Conservation (phyloP, 2,888 invertebrate genomes). For the Meliscaeva auricollis region DNA sequence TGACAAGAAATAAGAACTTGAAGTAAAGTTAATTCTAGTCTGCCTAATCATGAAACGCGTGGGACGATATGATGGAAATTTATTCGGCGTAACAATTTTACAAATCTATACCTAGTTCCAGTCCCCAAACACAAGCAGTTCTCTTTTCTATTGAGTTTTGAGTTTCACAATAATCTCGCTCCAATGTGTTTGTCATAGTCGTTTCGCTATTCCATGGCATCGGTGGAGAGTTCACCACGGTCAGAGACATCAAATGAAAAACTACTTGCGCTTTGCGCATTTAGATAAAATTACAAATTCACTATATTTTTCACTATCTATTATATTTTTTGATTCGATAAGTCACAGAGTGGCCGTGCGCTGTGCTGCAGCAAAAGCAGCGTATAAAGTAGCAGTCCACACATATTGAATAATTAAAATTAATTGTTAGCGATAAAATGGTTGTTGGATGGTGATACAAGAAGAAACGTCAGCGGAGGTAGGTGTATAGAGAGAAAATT, state of each 20-base stretch:
- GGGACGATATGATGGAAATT: conserved; percentile 56
- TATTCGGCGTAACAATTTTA: conserved; percentile 58
- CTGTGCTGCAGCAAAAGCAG: neutral
- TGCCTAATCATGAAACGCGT: conserved; percentile 48
- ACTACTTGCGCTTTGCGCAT: conserved; percentile 42
- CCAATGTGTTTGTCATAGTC: conserved; percentile 36
- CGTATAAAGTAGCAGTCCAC: conserved; percentile 39
- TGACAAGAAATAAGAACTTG: neutral
- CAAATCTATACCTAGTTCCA: neutral
- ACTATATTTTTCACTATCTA: conserved; percentile 41
- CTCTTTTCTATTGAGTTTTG: conserved; percentile 25
- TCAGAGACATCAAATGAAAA: conserved; percentile 43
- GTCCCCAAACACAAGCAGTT: conserved; percentile 13
- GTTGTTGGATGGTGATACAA: neutral
- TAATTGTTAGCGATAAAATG: conserved; percentile 60
- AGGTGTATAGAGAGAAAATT: neutral
- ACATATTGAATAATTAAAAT: conserved; percentile 73
- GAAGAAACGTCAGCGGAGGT: neutral
- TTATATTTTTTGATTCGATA: conserved; percentile 59
- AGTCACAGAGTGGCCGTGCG: conserved; percentile 31
- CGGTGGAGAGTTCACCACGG: conserved; percentile 41
- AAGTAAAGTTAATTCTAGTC: conserved; percentile 34
- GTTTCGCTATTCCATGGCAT: conserved; percentile 3
- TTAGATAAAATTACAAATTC: conserved; percentile 62
- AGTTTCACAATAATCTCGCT: conserved; percentile 63